Percentiles rank a stretch among this genome's conserved stretches.
Conservation (phyloP, 2,113 vertebrate genomes). For the Ellobius talpinus region DNA sequence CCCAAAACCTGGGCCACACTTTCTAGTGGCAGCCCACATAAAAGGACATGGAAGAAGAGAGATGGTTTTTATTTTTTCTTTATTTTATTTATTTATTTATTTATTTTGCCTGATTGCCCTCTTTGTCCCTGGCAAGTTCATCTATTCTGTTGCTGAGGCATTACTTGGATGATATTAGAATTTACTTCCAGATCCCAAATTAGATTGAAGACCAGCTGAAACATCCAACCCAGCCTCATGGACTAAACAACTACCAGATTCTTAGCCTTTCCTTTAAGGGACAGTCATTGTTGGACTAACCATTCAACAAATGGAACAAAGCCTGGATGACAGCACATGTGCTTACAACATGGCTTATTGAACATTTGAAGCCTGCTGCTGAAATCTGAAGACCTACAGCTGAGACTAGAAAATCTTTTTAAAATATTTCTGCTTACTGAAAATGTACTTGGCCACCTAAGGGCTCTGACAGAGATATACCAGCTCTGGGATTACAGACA, state of each 20-base stretch:
- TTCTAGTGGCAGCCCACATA: neutral
- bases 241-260: neutral
- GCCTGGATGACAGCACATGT: neutral
- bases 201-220: neutral
- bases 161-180: neutral
- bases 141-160: neutral
- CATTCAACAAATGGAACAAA: neutral
- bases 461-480: neutral
- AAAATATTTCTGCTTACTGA: neutral
- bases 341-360: neutral
- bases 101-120: neutral
- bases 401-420: neutral
- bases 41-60: neutral
- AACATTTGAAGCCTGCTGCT: neutral
- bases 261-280: neutral
- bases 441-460: neutral
- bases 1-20: neutral
- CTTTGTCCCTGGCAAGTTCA: neutral
- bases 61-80: too few relatives aligned
- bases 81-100: too few relatives aligned
- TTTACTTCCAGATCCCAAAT: neutral
- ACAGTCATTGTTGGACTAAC: neutral
- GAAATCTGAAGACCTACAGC: neutral
- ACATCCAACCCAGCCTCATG: neutral
- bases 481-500: neutral